Base-by-base conservation (phyloP, 2,888 invertebrate species). In the Dioctria linearis region DNA sequence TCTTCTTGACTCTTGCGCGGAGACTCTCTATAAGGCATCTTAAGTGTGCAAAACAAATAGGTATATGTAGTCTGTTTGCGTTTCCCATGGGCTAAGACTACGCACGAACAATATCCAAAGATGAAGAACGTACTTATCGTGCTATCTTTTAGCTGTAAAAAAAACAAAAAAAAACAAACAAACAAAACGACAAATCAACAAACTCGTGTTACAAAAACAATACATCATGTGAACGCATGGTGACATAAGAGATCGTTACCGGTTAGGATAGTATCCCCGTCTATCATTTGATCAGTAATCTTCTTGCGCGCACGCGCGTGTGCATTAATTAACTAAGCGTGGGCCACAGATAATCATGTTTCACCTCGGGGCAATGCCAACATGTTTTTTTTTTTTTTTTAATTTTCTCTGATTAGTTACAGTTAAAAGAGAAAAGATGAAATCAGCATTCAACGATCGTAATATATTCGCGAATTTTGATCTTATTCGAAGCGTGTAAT, bases 251-350 rank as follows among this genome's bases (percentile, higher is more conserved):
- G 42, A 13, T 25, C 25, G 25, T 25, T 25, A 25, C 25, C 25
- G 25, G 42, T 73, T 59, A 51, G 40, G n/a, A 59, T 59, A 57
- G 42, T 59, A 57, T 39, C 57, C 13, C 57, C 59, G 13, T 11
- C 54, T 46, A 46, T 25, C 25, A 46, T 8, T 54, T 13, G 73
- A 73, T 73, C 59, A 59, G 13, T 43, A 57, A 73, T 40, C 61
- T 39, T 51, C 4, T 39, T 40, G 54, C 57, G 73, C 42, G 73
- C 13, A 40, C 57, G 73, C 42, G 73, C 73, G 73, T 57, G 73
- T 73, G 73, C 73, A 73, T 73, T 73, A 73, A 73, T 73, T 73
- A 73, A 73, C 13, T 13, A 73, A 51, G 73, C 59, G 59, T 73
- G 73, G 73, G 73, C 42, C 40, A 37, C 73, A 57, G 73, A 73